Conservation (phyloP, 2,888 invertebrate genomes). For the Baccha elongata region DNA sequence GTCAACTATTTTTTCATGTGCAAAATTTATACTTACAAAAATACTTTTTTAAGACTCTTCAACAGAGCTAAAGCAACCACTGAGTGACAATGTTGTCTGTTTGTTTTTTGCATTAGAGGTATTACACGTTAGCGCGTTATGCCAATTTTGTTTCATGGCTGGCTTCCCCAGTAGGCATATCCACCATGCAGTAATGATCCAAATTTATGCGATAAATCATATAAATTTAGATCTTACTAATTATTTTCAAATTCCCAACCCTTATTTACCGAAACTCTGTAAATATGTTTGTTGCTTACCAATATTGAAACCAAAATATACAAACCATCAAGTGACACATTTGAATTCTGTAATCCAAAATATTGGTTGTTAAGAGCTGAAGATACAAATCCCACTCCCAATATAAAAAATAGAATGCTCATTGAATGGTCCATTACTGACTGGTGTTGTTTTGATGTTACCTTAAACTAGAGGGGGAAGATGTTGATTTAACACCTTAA, state of each 20-base stretch:
- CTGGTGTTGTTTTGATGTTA: no score
- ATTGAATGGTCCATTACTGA: constrained; percentile 49
- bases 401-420: constrained; percentile 27
- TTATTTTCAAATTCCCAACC: neutral
- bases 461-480: no score
- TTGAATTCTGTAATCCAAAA: constrained; percentile 12
- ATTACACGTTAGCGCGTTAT: constrained; percentile 61
- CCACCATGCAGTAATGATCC: constrained; percentile 50
- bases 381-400: constrained; percentile 35
- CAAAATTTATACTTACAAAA: no score
- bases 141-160: constrained; percentile 66
- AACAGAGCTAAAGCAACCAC: no score
- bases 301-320: constrained; percentile 17
- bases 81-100: no score
- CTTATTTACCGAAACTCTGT: constrained; percentile 38
- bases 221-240: neutral
- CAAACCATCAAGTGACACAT: constrained; percentile 56
- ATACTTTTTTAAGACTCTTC: no score
- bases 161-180: constrained; percentile 72
- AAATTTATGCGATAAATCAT: neutral
- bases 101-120: constrained; percentile 39
- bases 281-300: neutral
- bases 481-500: no score
- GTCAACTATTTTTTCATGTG: no score
- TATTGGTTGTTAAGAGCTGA: constrained; percentile 40